These are phyloP conservation scores for Clusia tigrina DNA, from an alignment of 2,888 invertebrate genomes.

Conservation along the genomic window DNA sequence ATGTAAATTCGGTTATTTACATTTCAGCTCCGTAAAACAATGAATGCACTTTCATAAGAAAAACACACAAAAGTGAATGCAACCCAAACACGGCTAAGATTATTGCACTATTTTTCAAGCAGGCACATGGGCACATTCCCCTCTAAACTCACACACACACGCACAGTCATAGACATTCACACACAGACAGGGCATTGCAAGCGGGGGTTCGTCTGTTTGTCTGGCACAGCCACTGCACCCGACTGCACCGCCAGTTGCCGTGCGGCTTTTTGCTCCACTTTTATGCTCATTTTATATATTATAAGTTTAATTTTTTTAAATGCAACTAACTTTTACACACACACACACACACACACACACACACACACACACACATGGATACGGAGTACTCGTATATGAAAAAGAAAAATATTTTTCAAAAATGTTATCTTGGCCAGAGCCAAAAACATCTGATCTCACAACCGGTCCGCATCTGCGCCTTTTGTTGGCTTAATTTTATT, in stretches of 20 bases:
- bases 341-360: background rate
- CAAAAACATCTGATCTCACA: conserved; percentile 17
- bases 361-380: conserved; percentile 7
- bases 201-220: background rate
- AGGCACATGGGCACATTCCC: background rate
- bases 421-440: background rate
- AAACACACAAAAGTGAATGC: conserved; percentile 33
- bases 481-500: conserved; percentile 30
- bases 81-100: no score
- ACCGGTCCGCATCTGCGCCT: conserved; percentile 10
- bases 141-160: background rate
- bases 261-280: conserved; percentile 18
- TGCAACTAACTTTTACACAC: background rate
- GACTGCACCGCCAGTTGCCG: conserved; percentile 4
- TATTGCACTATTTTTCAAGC: conserved; percentile 20
- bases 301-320: conserved; percentile 3
- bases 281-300: background rate
- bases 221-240: background rate
- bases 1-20: no score
- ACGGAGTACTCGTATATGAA: background rate
- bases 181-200: background rate
- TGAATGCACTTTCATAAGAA: background rate
- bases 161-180: background rate
- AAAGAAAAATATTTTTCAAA: background rate
- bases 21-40: no score